Percentiles rank a stretch among this genome's conserved stretches.
These are phyloP conservation scores for Lasioglossum villosulum DNA, from an alignment of 2,888 invertebrate species.

Conservation along the genomic window DNA sequence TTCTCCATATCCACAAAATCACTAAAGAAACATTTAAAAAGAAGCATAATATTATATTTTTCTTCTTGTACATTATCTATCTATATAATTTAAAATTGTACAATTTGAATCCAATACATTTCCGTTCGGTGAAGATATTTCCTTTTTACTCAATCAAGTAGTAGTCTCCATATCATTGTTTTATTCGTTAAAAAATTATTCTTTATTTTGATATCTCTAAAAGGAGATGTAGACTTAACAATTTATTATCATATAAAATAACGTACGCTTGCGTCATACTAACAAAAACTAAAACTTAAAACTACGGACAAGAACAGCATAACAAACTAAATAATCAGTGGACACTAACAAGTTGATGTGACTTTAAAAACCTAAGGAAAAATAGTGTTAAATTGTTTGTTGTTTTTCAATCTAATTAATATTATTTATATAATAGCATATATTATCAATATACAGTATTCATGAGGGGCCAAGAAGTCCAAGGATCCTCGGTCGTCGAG, in stretches of 20 bases:
- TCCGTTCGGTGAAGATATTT: not conserved
- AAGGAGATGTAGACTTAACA: not conserved
- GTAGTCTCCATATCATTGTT: not conserved
- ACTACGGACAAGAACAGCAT: too few relatives aligned
- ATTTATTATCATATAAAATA: not conserved
- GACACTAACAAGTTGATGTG: too few relatives aligned
- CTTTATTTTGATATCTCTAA: not conserved
- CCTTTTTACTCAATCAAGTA: not conserved
- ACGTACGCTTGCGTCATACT: not conserved
- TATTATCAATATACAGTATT: too few relatives aligned
- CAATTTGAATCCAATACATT: not conserved
- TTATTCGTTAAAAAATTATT: not conserved
- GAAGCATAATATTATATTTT: not conserved
- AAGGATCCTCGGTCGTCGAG: too few relatives aligned
- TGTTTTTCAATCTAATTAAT: not conserved
- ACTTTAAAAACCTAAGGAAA: too few relatives aligned
- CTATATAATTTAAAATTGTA: not conserved
- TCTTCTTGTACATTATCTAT: not conserved
- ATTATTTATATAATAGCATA: not conserved
- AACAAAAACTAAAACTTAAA: too few relatives aligned
- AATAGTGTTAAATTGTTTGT: not conserved
- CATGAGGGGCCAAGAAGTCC: too few relatives aligned
- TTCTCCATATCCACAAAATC: not conserved
- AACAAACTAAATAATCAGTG: too few relatives aligned
- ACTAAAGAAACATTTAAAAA: not conserved